These are phyloP conservation scores for Micronycteris hirsuta DNA, from an alignment of 2,113 vertebrate species.

Conservation along the genomic window DNA sequence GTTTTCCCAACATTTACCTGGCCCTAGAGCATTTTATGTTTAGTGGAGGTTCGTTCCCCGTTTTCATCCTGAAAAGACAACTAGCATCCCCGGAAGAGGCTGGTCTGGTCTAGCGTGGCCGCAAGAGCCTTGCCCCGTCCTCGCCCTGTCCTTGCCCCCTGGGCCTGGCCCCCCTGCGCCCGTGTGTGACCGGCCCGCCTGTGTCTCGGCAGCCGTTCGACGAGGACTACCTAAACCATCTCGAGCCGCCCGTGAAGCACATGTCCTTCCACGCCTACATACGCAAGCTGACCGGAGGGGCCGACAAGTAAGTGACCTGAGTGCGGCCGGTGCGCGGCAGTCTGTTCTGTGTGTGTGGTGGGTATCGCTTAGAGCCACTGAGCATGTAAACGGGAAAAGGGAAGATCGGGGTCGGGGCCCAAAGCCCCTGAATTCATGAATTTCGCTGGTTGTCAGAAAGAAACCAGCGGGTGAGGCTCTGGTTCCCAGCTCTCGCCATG, in stretches of 20 bases:
- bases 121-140: background rate
- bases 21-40: background rate
- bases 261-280: slow-evolving; percentile 99
- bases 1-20: background rate
- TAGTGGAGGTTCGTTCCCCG: background rate
- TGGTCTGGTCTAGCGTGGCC: background rate
- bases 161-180: background rate
- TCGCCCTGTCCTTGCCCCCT: fast-evolving
- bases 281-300: slow-evolving; percentile 96
- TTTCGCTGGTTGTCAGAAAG: background rate
- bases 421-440: fast-evolving
- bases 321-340: background rate
- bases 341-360: background rate
- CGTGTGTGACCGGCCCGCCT: slow-evolving; percentile 59
- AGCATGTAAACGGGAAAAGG: fast-evolving
- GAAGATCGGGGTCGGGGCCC: background rate
- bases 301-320: slow-evolving; percentile 91
- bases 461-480: background rate
- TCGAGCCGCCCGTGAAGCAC: slow-evolving; percentile 98
- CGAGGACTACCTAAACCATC: slow-evolving; percentile 98
- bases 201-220: slow-evolving; percentile 91
- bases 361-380: background rate
- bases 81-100: background rate
- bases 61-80: background rate
- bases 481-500: fast-evolving